These are phyloP conservation scores for Platysternon megacephalum DNA, from an alignment of 2,113 vertebrate species.

Conservation along the genomic window DNA sequence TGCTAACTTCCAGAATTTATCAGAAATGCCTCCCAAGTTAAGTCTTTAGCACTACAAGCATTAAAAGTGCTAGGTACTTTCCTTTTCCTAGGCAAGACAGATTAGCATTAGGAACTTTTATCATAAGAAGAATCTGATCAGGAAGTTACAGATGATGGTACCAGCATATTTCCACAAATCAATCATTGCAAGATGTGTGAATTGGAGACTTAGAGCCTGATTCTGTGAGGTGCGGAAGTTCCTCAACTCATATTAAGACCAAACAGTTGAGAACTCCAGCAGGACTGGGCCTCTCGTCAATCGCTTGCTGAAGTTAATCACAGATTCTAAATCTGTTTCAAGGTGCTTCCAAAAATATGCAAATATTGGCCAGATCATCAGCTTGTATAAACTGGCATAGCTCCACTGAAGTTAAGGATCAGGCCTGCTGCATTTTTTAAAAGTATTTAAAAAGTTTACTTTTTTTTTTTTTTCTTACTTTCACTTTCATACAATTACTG, in stretches of 20 bases:
- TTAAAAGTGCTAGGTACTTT: not conserved
- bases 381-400: not conserved
- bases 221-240: not conserved
- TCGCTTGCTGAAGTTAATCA: not conserved
- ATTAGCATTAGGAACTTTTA: not conserved
- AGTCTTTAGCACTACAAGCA: not conserved
- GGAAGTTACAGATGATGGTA: not conserved
- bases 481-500: not conserved
- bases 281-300: not conserved
- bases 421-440: not conserved
- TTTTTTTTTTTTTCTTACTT: not conserved
- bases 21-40: fast-evolving
- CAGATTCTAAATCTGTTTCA: not conserved
- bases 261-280: not conserved
- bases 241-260: not conserved
- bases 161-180: not conserved
- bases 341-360: not conserved
- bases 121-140: not conserved
- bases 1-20: fast-evolving
- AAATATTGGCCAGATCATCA: not conserved
- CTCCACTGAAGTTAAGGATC: not conserved
- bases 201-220: not conserved
- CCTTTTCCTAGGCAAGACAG: not conserved
- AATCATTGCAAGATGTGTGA: not conserved
- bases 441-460: not conserved